Percentiles rank a stretch among this genome's conserved stretches.
Conservation (phyloP, 2,797 vertebrate genomes). For the Valencia hispanica region DNA sequence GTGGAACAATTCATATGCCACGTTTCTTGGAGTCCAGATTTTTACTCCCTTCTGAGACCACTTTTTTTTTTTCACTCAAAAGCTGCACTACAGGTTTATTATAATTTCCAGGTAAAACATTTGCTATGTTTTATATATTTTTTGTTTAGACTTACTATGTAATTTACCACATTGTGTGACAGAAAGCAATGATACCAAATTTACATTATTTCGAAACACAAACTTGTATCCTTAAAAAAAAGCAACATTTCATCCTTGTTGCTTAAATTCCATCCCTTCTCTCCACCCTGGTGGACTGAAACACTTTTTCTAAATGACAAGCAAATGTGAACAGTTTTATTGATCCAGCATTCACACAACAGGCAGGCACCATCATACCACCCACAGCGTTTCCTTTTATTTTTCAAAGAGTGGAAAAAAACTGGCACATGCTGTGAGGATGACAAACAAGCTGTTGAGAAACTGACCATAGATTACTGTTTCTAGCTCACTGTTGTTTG, state of each 20-base stretch:
- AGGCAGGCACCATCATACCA: slow-evolving; percentile 15
- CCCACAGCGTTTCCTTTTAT: slow-evolving; percentile 31
- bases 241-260: neutral
- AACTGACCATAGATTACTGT: slow-evolving; percentile 9
- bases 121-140: neutral
- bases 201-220: neutral
- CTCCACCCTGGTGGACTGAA: slow-evolving; percentile 6
- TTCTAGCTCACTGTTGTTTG: neutral
- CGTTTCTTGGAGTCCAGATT: neutral
- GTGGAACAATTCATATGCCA: neutral
- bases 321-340: slow-evolving; percentile 21
- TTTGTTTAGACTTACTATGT: neutral
- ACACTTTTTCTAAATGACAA: slow-evolving; percentile 26
- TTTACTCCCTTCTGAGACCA: neutral
- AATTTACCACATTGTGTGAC: slow-evolving; percentile 5
- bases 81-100: neutral
- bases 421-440: neutral
- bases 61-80: neutral
- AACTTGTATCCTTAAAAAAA: neutral
- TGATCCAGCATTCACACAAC: slow-evolving; percentile 28
- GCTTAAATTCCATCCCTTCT: neutral
- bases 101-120: neutral
- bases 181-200: neutral
- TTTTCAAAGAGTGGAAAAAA: slow-evolving; percentile 25
- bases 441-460: slow-evolving; percentile 28